These are phyloP conservation scores for Mus spretus DNA, from an alignment of 2,797 vertebrate genomes.

Conservation along the genomic window DNA sequence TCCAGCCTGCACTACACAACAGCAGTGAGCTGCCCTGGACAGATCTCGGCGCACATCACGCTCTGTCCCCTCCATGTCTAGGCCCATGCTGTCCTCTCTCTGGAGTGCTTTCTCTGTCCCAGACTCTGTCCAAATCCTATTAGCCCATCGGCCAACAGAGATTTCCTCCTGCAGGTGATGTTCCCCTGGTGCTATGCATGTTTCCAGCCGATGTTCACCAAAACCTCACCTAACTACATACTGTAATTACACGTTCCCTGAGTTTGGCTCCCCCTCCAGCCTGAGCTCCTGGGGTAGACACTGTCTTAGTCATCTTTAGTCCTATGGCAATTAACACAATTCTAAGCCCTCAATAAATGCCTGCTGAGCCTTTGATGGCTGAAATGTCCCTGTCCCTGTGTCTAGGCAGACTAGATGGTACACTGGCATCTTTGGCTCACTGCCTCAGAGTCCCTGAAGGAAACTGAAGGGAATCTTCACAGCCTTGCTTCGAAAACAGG, in stretches of 20 bases:
- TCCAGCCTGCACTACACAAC: neutral
- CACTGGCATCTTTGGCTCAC: neutral
- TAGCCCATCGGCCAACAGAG: conserved; percentile 15
- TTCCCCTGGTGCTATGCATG: neutral
- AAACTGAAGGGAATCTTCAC: neutral
- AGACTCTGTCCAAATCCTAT: conserved; percentile 20
- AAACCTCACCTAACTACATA: neutral
- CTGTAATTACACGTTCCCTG: conserved; percentile 52
- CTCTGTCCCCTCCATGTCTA: neutral
- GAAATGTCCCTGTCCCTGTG: neutral
- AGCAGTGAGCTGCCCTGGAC: neutral
- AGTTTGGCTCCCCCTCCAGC: conserved; percentile 48
- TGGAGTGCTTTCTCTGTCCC: conserved; percentile 4
- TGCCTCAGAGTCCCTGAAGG: neutral
- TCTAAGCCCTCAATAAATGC: conserved; percentile 49
- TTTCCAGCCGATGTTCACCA: neutral
- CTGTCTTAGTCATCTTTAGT: conserved; percentile 64
- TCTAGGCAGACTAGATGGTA: conserved; percentile 41
- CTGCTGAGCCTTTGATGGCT: conserved; percentile 15
- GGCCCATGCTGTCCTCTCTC: neutral
- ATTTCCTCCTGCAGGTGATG: conserved; percentile 22
- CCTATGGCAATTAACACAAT: conserved; percentile 56
- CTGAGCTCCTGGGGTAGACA: conserved; percentile 58
- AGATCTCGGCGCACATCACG: neutral
- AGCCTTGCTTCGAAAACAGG: neutral